Conservation (phyloP, 2,113 vertebrate species). For the Copsychus sechellarum region DNA sequence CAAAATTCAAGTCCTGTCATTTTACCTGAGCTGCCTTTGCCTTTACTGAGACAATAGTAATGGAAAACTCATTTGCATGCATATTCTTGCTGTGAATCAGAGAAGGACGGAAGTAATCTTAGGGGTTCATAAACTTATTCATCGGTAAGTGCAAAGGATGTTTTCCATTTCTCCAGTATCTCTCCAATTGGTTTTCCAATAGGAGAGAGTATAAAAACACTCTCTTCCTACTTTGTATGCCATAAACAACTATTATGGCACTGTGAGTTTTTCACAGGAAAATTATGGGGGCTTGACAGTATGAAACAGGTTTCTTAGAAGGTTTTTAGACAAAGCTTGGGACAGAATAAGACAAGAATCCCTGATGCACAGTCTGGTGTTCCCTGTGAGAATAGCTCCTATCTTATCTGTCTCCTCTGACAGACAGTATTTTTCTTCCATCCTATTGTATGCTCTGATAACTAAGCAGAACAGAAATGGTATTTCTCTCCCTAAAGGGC, state of each 20-base stretch:
- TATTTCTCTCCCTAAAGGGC: conserved; percentile 12
- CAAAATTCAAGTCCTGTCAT: neutral
- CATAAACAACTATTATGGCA: neutral
- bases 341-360: neutral
- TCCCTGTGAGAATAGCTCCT: neutral
- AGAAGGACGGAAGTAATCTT: neutral
- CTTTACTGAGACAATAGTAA: neutral
- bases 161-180: neutral
- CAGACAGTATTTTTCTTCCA: neutral
- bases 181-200: no score
- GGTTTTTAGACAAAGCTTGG: neutral
- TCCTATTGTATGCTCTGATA: neutral
- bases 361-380: neutral
- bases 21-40: neutral
- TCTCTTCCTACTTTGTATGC: neutral
- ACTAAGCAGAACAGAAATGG: conserved; percentile 2
- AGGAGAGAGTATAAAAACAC: neutral
- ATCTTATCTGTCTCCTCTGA: neutral
- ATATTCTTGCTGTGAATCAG: neutral
- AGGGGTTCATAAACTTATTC: neutral
- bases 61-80: neutral
- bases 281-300: neutral
- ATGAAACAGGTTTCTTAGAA: neutral
- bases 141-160: neutral
- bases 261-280: neutral